Percentiles rank a stretch among this genome's conserved stretches.
phyloP scores from a whole-genome alignment of 2,888 invertebrate species.

The Limnephilus marmoratus region DNA sequence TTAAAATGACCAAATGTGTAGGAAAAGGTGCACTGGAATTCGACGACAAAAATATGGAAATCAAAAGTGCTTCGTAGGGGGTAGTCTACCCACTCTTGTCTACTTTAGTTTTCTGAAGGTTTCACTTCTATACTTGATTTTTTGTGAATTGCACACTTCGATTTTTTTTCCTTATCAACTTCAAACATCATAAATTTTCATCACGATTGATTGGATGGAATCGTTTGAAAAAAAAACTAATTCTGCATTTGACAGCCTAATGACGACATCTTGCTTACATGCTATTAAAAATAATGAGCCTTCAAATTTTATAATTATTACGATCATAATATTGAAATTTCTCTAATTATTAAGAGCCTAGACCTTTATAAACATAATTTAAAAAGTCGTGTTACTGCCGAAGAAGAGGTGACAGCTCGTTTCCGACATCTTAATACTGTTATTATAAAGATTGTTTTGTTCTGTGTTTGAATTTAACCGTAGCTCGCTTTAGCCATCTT shows the following conservation, averaged over 20 bases:
- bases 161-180: background rate
- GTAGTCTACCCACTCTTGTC: too few relatives aligned
- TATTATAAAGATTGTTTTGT: too few relatives aligned
- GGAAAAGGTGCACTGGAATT: too few relatives aligned
- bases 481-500: too few relatives aligned
- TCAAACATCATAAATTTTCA: background rate
- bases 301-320: background rate
- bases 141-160: too few relatives aligned
- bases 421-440: background rate
- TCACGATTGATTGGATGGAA: background rate
- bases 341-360: background rate
- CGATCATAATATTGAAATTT: background rate
- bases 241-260: background rate
- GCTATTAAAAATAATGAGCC: background rate
- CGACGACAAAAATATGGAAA: too few relatives aligned
- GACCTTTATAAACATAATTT: background rate
- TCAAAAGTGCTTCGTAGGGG: too few relatives aligned
- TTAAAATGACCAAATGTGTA: too few relatives aligned
- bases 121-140: too few relatives aligned
- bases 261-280: background rate
- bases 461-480: background rate
- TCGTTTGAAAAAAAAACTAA: background rate
- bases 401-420: background rate
- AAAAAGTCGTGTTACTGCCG: background rate
- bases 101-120: too few relatives aligned